A percentile compares a stretch with the other conserved stretches of the same genome.
Conservation (phyloP, 1,140 invertebrate species). For the Drosophila willistoni region DNA sequence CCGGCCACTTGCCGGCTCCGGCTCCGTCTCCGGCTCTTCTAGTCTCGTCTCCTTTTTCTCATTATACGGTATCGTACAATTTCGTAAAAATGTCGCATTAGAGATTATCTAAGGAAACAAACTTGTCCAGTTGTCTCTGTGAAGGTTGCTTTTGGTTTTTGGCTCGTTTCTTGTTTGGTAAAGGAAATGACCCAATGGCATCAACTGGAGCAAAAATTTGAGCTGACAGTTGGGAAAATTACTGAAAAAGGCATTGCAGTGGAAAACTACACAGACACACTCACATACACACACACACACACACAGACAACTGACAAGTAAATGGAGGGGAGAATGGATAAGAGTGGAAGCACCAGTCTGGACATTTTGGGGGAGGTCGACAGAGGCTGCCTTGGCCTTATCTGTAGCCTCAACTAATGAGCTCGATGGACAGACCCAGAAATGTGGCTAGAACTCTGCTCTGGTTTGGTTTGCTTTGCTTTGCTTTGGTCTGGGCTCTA, state of each 20-base stretch:
- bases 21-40: slow-evolving; percentile 20
- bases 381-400: slow-evolving; percentile 55
- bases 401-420: slow-evolving; percentile 70
- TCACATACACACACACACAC: slow-evolving; percentile 4
- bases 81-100: slow-evolving; percentile 82
- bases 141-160: slow-evolving; percentile 11
- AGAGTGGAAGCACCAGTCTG: slow-evolving; percentile 34
- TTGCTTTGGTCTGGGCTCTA: slow-evolving; percentile 16
- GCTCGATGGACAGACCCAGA: slow-evolving; percentile 43
- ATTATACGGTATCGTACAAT: slow-evolving; percentile 79
- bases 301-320: slow-evolving; percentile 3
- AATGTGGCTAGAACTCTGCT: slow-evolving; percentile 18
- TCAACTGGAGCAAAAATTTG: slow-evolving; percentile 70
- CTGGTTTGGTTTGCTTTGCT: slow-evolving; percentile 33
- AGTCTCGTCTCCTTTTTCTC: slow-evolving; percentile 61
- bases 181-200: slow-evolving; percentile 68
- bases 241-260: slow-evolving; percentile 78
- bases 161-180: slow-evolving; percentile 43
- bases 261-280: slow-evolving; percentile 70
- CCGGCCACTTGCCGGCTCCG: slow-evolving; percentile 18
- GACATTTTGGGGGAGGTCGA: slow-evolving; percentile 34
- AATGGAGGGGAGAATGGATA: slow-evolving; percentile 13
- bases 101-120: slow-evolving; percentile 80
- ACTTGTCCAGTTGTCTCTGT: slow-evolving; percentile 60
- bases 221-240: slow-evolving; percentile 80